Evolutionary conservation across 2,113 vertebrate species (phyloP).

Genomic region (Zeus faber): DNA sequence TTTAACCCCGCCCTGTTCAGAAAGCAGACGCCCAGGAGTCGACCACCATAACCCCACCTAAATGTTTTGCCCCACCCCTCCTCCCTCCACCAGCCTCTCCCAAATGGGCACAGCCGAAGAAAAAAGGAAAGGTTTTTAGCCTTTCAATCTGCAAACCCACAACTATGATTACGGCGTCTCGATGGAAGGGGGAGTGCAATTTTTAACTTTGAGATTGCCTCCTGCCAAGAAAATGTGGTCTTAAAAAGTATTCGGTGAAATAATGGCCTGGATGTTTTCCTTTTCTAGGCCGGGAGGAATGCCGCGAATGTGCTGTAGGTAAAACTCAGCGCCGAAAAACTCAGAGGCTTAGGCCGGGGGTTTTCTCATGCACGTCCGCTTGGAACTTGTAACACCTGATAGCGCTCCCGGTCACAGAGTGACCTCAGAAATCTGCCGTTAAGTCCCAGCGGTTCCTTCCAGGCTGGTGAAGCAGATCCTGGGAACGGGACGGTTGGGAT

Average conservation of each 20-base stretch:
- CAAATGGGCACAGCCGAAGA: slow-evolving; percentile 26
- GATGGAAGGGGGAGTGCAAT: slow-evolving; percentile 18
- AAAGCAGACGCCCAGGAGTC: slow-evolving; percentile 18
- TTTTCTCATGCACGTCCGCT: too few species aligned
- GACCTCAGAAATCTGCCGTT: slow-evolving; percentile 20
- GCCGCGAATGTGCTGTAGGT: slow-evolving; percentile 5
- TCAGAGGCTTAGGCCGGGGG: background rate
- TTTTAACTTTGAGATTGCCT: background rate
- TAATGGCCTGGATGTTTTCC: slow-evolving; percentile 11
- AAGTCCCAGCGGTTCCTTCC: slow-evolving; percentile 24
- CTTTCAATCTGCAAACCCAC: slow-evolving; percentile 28
- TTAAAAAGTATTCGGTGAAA: slow-evolving; percentile 21
- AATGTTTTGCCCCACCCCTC: background rate
- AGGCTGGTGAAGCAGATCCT: slow-evolving; percentile 24
- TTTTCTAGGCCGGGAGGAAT: slow-evolving; percentile 24
- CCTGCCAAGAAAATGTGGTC: slow-evolving; percentile 8
- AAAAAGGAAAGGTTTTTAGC: slow-evolving; percentile 22
- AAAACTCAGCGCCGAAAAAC: background rate
- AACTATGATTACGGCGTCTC: slow-evolving; percentile 26
- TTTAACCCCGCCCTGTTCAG: background rate
- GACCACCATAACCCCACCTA: slow-evolving; percentile 16
- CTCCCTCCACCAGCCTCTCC: slow-evolving; percentile 21
- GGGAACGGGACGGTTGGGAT: slow-evolving; percentile 31
- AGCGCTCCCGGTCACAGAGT: too few species aligned
- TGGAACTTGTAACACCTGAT: slow-evolving; percentile 12